Conservation (phyloP, 2,888 invertebrate species). For the Germaria angustata region DNA sequence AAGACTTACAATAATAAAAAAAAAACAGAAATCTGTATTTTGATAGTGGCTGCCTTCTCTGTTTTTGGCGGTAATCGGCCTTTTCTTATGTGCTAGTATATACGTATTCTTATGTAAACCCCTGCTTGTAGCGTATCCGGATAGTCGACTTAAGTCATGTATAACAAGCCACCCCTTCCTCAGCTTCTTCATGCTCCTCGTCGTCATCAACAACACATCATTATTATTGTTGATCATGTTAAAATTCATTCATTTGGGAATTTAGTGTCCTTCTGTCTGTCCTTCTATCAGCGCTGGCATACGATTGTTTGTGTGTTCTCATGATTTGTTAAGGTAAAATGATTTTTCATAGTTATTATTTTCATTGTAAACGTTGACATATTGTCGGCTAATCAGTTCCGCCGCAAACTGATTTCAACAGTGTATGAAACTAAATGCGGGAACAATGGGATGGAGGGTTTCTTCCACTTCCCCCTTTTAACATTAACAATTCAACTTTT, state of each 20-base stretch:
- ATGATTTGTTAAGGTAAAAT: conserved; percentile 61
- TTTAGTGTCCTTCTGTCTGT: conserved; percentile 10
- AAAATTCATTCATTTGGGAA: conserved; percentile 40
- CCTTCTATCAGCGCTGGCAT: background rate
- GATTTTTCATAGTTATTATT: conserved; percentile 66
- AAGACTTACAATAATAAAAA: no score
- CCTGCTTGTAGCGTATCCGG: background rate
- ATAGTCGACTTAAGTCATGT: background rate
- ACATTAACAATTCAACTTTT: conserved; percentile 13
- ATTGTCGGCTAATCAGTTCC: conserved; percentile 80
- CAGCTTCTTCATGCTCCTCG: background rate
- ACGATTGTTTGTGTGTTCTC: conserved; percentile 19
- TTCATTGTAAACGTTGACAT: conserved; percentile 73
- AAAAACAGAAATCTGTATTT: no score
- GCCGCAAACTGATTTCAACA: conserved; percentile 73
- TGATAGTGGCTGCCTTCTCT: no score
- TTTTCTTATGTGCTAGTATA: no score
- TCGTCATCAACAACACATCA: conserved; percentile 37
- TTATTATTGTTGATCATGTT: conserved; percentile 43
- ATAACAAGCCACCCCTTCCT: conserved; percentile 41
- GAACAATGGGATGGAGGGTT: background rate
- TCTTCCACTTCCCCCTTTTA: background rate
- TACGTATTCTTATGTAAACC: no score
- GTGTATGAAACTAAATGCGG: conserved; percentile 6
- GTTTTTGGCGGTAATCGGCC: no score